Evolutionary conservation across 2,797 vertebrate species (phyloP).

Genomic region (Bradypodion pumilum): DNA sequence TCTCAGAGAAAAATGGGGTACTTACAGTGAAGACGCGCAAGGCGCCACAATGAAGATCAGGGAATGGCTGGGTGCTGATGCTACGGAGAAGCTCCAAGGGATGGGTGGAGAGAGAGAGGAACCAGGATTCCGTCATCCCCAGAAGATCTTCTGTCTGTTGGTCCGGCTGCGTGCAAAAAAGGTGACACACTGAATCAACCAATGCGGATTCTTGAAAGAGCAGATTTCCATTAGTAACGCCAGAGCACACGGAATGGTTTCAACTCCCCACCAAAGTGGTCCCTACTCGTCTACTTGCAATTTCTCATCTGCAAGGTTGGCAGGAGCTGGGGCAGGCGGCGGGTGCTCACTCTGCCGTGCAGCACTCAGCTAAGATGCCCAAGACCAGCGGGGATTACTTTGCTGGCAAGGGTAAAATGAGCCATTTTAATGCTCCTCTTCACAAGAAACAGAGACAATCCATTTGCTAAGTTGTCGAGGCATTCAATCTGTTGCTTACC

Average conservation of each 20-base stretch:
- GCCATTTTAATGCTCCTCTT: neutral
- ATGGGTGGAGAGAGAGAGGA: constrained; percentile 82
- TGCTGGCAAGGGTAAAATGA: neutral
- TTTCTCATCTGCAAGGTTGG: too few relatives aligned
- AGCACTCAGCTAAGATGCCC: too few relatives aligned
- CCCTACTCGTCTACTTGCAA: too few relatives aligned
- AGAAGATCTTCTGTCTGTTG: constrained; percentile 94
- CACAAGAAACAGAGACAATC: neutral
- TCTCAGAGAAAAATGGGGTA: neutral
- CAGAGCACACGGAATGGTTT: too few relatives aligned
- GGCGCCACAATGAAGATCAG: constrained; percentile 90
- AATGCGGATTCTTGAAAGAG: neutral
- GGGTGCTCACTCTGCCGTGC: too few relatives aligned
- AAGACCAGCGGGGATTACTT: neutral
- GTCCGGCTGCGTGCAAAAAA: constrained; percentile 77
- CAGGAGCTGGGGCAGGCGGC: too few relatives aligned
- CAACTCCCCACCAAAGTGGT: too few relatives aligned
- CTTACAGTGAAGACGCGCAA: constrained; percentile 89
- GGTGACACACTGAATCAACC: neutral
- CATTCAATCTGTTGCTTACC: constrained; percentile 73
- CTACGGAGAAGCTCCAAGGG: constrained; percentile 87
- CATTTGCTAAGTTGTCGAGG: too few relatives aligned
- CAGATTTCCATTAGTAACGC: too few relatives aligned
- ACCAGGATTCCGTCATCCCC: constrained; percentile 91
- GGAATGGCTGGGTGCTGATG: constrained; percentile 93